Evolutionary conservation across 2,113 vertebrate species (phyloP).

Genomic region (Cricetomys ansorgei): DNA sequence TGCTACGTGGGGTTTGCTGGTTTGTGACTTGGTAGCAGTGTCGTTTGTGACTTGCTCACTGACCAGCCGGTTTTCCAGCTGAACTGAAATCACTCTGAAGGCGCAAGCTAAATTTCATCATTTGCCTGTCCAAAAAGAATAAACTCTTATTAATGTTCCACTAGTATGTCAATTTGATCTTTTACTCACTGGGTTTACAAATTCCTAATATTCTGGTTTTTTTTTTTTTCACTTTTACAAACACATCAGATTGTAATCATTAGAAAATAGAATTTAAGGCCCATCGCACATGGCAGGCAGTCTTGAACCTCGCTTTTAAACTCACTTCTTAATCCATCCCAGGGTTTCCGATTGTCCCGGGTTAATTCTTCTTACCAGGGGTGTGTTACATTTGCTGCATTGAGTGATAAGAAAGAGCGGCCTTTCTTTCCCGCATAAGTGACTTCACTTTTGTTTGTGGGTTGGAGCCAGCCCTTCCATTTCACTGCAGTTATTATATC

Average conservation of each 20-base stretch:
- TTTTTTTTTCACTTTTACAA: slow-evolving; percentile 42
- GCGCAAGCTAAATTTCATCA: slow-evolving; percentile 17
- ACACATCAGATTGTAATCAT: slow-evolving; percentile 40
- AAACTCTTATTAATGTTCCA: slow-evolving; percentile 28
- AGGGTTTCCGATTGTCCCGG: slow-evolving; percentile 68
- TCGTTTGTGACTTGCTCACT: background rate
- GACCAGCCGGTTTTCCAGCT: background rate
- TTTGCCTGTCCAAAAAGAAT: slow-evolving; percentile 15
- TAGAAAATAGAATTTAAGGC: slow-evolving; percentile 54
- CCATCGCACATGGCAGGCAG: slow-evolving; percentile 3
- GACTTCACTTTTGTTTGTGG: slow-evolving; percentile 76
- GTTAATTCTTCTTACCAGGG: slow-evolving; percentile 72
- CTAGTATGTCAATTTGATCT: background rate
- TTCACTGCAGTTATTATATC: slow-evolving; percentile 74
- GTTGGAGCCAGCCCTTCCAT: slow-evolving; percentile 78
- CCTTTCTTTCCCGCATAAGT: slow-evolving; percentile 74
- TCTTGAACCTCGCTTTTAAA: slow-evolving; percentile 66
- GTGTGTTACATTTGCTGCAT: slow-evolving; percentile 57
- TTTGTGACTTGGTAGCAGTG: background rate
- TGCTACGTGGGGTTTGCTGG: background rate
- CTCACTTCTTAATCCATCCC: slow-evolving; percentile 77
- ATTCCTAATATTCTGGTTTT: slow-evolving; percentile 8
- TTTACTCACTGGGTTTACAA: slow-evolving; percentile 50
- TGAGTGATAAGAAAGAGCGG: slow-evolving; percentile 73
- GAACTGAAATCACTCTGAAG: background rate